These are phyloP conservation scores for Orientallactaga sibirica DNA, from an alignment of 2,797 vertebrate genomes.

Conservation along the genomic window DNA sequence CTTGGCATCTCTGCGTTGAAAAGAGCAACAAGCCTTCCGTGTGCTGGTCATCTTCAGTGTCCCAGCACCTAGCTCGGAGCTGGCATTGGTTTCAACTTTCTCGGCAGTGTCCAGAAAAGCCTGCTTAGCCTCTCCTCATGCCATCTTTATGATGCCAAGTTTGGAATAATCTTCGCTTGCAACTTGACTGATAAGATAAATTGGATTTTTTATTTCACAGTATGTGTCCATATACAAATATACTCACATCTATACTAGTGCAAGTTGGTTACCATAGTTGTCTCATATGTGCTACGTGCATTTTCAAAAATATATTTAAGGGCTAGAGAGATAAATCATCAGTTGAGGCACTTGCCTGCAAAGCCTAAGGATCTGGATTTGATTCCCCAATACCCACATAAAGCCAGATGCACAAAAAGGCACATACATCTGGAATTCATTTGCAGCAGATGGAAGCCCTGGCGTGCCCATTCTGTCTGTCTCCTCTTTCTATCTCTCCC, in stretches of 20 bases:
- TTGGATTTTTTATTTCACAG: slow-evolving; percentile 37
- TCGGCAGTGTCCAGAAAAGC: not conserved
- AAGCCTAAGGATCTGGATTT: too few species aligned
- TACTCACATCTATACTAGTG: not conserved
- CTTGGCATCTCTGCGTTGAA: not conserved
- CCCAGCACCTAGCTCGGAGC: not conserved
- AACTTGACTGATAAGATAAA: not conserved
- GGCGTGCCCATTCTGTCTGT: too few species aligned
- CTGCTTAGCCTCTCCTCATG: not conserved
- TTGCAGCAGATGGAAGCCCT: too few species aligned
- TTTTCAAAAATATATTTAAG: not conserved
- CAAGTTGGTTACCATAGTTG: not conserved
- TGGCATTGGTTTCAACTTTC: not conserved
- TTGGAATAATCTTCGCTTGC: slow-evolving; percentile 12
- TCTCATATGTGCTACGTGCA: not conserved
- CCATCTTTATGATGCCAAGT: not conserved
- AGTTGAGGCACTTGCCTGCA: too few species aligned
- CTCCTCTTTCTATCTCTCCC: too few species aligned
- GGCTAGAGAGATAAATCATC: too few species aligned
- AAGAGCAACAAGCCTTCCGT: not conserved
- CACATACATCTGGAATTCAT: too few species aligned
- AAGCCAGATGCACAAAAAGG: too few species aligned
- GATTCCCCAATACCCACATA: too few species aligned
- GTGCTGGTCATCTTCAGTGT: not conserved
- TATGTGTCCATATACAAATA: not conserved